A percentile compares a stretch with the other conserved stretches of the same genome.
These are phyloP conservation scores for Spea hammondii DNA, from an alignment of 2,797 vertebrate species.

Conservation along the genomic window DNA sequence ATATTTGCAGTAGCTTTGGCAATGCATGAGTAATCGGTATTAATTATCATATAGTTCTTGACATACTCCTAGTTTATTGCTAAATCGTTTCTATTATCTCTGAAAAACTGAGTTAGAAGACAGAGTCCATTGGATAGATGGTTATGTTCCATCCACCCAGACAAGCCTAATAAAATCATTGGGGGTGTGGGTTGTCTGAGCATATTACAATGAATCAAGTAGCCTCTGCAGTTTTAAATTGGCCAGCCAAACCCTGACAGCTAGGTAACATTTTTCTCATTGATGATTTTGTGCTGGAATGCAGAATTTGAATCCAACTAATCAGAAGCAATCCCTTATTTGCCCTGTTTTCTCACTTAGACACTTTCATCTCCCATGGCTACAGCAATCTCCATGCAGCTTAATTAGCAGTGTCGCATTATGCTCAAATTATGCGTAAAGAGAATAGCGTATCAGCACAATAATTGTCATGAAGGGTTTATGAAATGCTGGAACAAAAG, in stretches of 20 bases:
- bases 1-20: too few relatives aligned
- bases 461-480: slow-evolving; percentile 45
- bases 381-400: slow-evolving; percentile 36
- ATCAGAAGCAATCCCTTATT: neutral
- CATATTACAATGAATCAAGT: neutral
- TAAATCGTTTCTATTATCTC: too few relatives aligned
- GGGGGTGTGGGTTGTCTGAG: neutral
- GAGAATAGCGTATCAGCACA: slow-evolving; percentile 37
- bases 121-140: neutral
- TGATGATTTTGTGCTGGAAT: neutral
- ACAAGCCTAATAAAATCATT: slow-evolving; percentile 2
- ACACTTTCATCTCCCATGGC: slow-evolving; percentile 20
- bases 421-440: slow-evolving; percentile 38
- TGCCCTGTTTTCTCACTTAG: slow-evolving; percentile 12
- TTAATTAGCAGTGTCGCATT: slow-evolving; percentile 44
- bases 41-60: too few relatives aligned
- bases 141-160: neutral
- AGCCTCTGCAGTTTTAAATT: neutral
- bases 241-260: neutral
- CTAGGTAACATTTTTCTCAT: neutral
- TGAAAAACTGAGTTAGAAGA: too few relatives aligned
- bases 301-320: neutral
- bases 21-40: too few relatives aligned
- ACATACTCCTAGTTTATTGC: too few relatives aligned
- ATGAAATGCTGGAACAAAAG: slow-evolving; percentile 34